phyloP scores from a whole-genome alignment of 1,140 invertebrate genomes.

The Solenopsis invicta region DNA sequence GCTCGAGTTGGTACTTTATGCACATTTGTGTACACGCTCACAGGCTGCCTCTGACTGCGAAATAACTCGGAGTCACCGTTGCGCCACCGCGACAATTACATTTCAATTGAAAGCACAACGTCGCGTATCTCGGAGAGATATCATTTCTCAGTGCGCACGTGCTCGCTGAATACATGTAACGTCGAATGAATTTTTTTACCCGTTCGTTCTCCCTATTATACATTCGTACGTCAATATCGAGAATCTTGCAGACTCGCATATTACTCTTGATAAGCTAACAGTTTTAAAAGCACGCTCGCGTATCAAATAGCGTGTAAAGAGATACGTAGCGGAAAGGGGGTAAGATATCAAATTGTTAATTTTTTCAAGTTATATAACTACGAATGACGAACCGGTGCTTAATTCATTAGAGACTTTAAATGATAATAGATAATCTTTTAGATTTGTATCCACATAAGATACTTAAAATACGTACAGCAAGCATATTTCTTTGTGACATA shows the following conservation, averaged over 20 bases:
- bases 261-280: not conserved
- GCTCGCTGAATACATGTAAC: not conserved
- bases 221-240: not conserved
- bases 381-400: no score
- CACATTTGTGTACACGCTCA: constrained; percentile 41
- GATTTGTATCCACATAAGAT: no score
- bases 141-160: not conserved
- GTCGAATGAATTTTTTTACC: not conserved
- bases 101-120: constrained; percentile 21
- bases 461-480: no score
- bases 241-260: no score
- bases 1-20: constrained; percentile 48
- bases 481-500: no score
- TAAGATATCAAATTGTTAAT: no score
- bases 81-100: constrained; percentile 39
- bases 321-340: no score
- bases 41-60: constrained; percentile 19
- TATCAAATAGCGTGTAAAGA: no score
- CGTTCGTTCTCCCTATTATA: not conserved
- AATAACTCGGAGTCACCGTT: constrained; percentile 30
- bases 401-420: no score
- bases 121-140: not conserved
- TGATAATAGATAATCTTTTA: no score
- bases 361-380: no score
- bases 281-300: not conserved